Base-by-base conservation (phyloP, 2,888 invertebrate species). In the Yponomeuta sedellus region DNA sequence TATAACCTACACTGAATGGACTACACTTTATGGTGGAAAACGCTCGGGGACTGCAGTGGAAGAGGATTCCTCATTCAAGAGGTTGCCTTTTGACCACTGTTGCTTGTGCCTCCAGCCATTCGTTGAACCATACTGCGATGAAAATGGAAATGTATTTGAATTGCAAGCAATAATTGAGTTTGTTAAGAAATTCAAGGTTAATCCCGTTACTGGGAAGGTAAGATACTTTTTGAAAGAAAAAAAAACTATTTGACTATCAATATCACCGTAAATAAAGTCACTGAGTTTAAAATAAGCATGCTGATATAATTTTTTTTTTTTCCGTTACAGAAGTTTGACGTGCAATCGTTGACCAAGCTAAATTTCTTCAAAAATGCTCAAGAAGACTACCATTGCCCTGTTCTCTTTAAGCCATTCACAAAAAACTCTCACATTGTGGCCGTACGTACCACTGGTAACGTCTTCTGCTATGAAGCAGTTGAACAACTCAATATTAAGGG, bases 401-500 rank as follows among this genome's bases (percentile, higher is more conserved):
- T 99, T 5, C 88, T 98, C 28, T 98, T 97, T 79, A 98, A 98
- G 85, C 92, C 94, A 0, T 98, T 99, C 76, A 97, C 97, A 0
- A 97, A 97, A 77, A 97, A 97, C 83, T 97, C 98, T 0, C 96
- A 98, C 77, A 97, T 99, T 81, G 97, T 97, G 25, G 96, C 97
- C 0, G 94, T 99, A 68, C 94, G 93, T 66, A 94, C 94, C 0
- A 98, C 97, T 10, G 99, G 99, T 34, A 99, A 99, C 93, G 98
- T 99, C 0, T 99, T 95, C 83, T 96, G 96, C 0, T 94, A 95
- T 90, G 99, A 99, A 93, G 98, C 99, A 0, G 94, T 99, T 58
- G 98, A 99, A 74, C 97, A 98, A 77, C 92, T 99, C 57, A 99
- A 99, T 80, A 94, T 99, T 65, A 99, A 99, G 85, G 94, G 96